phyloP scores from a whole-genome alignment of 2,888 invertebrate genomes.

The Epirrita christyi region DNA sequence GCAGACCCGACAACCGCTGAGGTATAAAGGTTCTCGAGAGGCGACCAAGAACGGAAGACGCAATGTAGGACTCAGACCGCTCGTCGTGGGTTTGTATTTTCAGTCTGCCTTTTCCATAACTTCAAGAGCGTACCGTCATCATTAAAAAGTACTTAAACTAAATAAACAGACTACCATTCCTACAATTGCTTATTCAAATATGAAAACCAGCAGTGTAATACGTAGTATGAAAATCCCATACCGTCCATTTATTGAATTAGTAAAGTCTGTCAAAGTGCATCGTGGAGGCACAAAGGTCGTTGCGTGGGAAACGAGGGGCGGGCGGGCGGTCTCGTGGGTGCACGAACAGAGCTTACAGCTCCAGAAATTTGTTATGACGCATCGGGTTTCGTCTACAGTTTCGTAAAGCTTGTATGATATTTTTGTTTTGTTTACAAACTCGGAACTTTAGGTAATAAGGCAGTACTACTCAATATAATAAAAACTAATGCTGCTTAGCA shows the following conservation, averaged over 20 bases:
- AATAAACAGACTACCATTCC: background rate
- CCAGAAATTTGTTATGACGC: constrained; percentile 83
- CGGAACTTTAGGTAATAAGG: too few species aligned
- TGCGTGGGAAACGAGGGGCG: constrained; percentile 78
- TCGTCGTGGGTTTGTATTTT: background rate
- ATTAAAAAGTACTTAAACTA: background rate
- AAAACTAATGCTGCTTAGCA: too few species aligned
- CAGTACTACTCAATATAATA: too few species aligned
- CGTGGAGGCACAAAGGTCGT: constrained; percentile 83
- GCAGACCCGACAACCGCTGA: too few species aligned
- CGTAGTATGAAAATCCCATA: constrained; percentile 64
- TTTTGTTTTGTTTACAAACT: too few species aligned
- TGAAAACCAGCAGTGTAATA: constrained; percentile 50
- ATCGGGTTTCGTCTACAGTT: constrained; percentile 70
- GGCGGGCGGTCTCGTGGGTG: constrained; percentile 63
- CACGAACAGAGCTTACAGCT: constrained; percentile 73
- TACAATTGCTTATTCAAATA: constrained; percentile 32
- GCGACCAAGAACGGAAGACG: too few species aligned
- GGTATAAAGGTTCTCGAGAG: too few species aligned
- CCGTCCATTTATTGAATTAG: constrained; percentile 83
- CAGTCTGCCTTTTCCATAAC: background rate
- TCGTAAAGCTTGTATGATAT: constrained; percentile 37
- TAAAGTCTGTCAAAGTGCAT: constrained; percentile 84
- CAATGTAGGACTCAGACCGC: too few species aligned
- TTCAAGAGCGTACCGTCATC: background rate